A percentile compares a stretch with the other conserved stretches of the same genome.
Evolutionary conservation across 2,113 vertebrate species (phyloP).

Genomic region (Dolichotis patagonum): DNA sequence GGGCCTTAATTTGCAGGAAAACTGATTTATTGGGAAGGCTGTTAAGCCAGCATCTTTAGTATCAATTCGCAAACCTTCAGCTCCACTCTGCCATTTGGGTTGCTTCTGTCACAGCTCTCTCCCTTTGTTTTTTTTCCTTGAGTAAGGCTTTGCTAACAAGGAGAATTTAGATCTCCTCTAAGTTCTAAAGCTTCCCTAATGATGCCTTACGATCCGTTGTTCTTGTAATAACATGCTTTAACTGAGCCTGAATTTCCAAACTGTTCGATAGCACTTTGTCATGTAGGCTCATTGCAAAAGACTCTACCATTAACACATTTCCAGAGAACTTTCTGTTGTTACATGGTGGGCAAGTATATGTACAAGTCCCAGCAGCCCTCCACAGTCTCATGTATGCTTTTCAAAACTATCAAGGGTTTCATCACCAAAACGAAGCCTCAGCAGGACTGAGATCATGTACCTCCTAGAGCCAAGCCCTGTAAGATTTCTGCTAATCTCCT

Average conservation of each 20-base stretch:
- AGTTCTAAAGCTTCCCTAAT: constrained; percentile 31
- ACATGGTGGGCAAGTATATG: neutral
- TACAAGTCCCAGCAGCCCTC: constrained; percentile 17
- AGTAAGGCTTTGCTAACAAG: constrained; percentile 25
- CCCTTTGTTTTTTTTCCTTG: neutral
- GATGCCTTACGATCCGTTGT: constrained; percentile 3
- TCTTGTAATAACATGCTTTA: constrained; percentile 69
- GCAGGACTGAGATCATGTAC: constrained; percentile 9
- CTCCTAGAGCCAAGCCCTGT: constrained; percentile 9
- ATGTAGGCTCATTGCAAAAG: constrained; percentile 62
- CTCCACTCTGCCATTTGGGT: constrained; percentile 41
- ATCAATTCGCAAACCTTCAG: neutral
- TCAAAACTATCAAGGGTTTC: constrained; percentile 11
- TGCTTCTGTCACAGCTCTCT: neutral
- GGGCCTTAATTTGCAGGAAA: neutral
- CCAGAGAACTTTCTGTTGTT: constrained; percentile 57
- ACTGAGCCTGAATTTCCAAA: constrained; percentile 65
- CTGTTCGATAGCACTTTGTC: constrained; percentile 64
- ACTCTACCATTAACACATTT: constrained; percentile 45
- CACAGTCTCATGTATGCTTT: neutral
- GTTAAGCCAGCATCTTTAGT: neutral
- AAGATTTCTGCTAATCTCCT: neutral
- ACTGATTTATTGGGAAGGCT: neutral
- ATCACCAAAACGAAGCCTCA: neutral
- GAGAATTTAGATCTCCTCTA: neutral